Evolutionary conservation across 2,113 vertebrate genomes (phyloP).

Genomic region (Myrmophylax atrothorax): DNA sequence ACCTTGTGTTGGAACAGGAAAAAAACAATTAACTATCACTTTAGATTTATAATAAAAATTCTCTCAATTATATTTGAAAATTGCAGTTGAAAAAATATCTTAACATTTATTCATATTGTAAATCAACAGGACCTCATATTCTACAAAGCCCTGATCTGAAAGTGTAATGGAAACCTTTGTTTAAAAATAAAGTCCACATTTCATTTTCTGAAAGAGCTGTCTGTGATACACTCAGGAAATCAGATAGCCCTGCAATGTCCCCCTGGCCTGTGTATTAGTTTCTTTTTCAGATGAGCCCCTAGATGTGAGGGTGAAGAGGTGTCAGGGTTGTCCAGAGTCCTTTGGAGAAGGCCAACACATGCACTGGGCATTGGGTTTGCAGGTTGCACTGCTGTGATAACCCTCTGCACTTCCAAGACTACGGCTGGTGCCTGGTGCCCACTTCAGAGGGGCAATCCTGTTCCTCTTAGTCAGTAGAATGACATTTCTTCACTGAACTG

Average conservation of each 20-base stretch:
- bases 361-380: not conserved
- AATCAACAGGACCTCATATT: not conserved
- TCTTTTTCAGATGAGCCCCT: not conserved
- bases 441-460: not conserved
- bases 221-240: not conserved
- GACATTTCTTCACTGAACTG: not conserved
- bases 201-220: not conserved
- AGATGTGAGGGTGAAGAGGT: not conserved
- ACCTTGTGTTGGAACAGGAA: not conserved
- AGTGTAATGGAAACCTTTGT: not conserved
- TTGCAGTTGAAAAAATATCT: not conserved
- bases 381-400: not conserved
- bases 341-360: not conserved
- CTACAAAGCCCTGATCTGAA: not conserved
- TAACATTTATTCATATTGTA: not conserved
- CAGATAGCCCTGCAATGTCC: not conserved
- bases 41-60: not conserved
- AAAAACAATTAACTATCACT: not conserved
- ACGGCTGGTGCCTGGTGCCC: not conserved
- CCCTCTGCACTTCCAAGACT: not conserved
- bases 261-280: not conserved
- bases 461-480: not conserved
- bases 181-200: not conserved
- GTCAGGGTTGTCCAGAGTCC: not conserved
- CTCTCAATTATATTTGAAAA: slow-evolving; percentile 2